Evolutionary conservation across 2,113 vertebrate species (phyloP).

Genomic region (Pedionomus torquatus): DNA sequence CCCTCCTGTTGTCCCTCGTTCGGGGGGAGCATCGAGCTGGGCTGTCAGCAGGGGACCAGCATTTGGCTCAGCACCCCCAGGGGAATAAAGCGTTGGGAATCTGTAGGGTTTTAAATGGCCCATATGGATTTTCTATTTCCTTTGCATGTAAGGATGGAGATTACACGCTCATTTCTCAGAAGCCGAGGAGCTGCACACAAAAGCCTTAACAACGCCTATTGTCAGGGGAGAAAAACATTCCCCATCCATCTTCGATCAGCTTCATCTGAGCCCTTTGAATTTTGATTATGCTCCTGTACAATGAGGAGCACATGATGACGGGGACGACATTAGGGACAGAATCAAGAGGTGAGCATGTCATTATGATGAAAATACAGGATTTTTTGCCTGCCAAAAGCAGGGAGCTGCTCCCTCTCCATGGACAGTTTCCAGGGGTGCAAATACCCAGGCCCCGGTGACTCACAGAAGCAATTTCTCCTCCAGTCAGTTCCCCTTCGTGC

Average conservation of each 20-base stretch:
- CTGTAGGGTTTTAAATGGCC: background rate
- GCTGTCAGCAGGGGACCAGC: background rate
- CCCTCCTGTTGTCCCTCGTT: accelerated
- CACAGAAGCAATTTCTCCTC: background rate
- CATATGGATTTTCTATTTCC: slow-evolving; percentile 73
- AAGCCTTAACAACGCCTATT: slow-evolving; percentile 76
- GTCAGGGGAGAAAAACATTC: slow-evolving; percentile 61
- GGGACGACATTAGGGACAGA: background rate
- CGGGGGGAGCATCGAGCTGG: accelerated
- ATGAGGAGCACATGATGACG: background rate
- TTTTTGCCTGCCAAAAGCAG: background rate
- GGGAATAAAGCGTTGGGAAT: background rate
- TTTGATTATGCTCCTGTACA: slow-evolving; percentile 29
- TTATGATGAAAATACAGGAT: background rate
- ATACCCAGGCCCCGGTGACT: background rate
- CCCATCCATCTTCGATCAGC: slow-evolving; percentile 48
- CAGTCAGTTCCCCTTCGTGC: background rate
- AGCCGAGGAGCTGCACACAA: slow-evolving; percentile 61
- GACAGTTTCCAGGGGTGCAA: background rate
- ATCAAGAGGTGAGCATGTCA: background rate
- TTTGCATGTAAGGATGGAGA: slow-evolving; percentile 50
- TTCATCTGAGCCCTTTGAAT: slow-evolving; percentile 50
- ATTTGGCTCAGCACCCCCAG: background rate
- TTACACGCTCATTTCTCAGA: slow-evolving; percentile 51
- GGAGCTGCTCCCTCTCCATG: background rate